Conservation (phyloP, 2,797 vertebrate genomes). For the Girardinus metallicus region DNA sequence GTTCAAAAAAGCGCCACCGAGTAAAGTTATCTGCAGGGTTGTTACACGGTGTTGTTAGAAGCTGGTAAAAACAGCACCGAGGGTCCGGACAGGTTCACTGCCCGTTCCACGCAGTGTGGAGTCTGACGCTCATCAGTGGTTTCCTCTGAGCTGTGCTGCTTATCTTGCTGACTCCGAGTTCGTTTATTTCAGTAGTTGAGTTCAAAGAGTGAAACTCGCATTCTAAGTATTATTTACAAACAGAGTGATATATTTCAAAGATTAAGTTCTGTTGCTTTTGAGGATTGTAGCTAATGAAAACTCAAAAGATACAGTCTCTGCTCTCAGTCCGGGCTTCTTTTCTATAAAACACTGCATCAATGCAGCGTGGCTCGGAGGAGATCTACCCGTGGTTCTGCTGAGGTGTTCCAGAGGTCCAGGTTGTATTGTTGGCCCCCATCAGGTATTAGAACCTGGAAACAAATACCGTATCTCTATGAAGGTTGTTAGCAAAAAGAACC, state of each 20-base stretch:
- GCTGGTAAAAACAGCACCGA: background rate
- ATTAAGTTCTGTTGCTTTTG: background rate
- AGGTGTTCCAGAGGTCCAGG: background rate
- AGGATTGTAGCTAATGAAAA: background rate
- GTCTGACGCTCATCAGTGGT: background rate
- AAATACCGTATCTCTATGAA: background rate
- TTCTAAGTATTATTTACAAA: background rate
- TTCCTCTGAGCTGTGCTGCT: background rate
- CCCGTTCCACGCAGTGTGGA: background rate
- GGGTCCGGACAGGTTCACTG: background rate
- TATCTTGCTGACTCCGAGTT: background rate
- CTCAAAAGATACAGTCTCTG: background rate
- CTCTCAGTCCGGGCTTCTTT: background rate
- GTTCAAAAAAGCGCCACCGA: background rate
- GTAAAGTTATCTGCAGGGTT: background rate
- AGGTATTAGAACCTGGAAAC: background rate
- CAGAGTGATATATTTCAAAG: background rate
- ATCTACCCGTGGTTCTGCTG: background rate
- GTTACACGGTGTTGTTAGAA: background rate
- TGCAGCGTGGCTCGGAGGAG: background rate
- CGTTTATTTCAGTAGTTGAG: background rate
- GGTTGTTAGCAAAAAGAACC: background rate
- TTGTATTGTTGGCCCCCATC: background rate
- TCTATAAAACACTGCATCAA: background rate
- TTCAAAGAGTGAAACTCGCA: background rate